Percentiles rank a stretch among this genome's conserved stretches.
These are phyloP conservation scores for Lydus trimaculatus DNA, from an alignment of 2,888 invertebrate genomes.

Conservation along the genomic window DNA sequence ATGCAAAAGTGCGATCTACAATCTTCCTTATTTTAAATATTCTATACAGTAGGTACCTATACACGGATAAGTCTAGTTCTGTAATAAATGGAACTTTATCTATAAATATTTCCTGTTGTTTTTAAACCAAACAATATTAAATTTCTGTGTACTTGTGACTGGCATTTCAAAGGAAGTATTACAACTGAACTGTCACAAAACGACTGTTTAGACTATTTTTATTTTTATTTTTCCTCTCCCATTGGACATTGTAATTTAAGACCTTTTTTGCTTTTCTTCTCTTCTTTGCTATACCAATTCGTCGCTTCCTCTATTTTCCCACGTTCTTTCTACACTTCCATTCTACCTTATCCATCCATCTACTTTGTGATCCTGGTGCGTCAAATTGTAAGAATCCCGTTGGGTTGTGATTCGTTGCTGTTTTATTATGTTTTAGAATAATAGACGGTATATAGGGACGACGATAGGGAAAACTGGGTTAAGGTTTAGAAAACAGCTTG, in stretches of 20 bases:
- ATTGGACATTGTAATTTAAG: slow-evolving; percentile 10
- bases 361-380: not conserved
- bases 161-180: not conserved
- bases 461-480: not conserved
- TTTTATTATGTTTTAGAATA: slow-evolving; percentile 7
- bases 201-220: not conserved
- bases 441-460: not conserved
- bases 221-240: not conserved
- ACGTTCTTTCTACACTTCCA: not conserved
- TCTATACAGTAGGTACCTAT: not conserved
- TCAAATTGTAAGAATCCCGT: slow-evolving; percentile 10
- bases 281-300: not conserved
- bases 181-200: not conserved
- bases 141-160: not conserved
- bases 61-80: not conserved
- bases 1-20: not conserved
- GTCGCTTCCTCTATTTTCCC: not conserved
- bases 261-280: not conserved
- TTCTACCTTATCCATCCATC: not conserved
- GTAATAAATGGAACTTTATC: not conserved
- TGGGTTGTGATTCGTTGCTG: slow-evolving; percentile 4
- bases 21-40: not conserved
- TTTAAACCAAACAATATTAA: not conserved
- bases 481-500: not conserved
- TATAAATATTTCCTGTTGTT: not conserved